Percentiles rank a stretch among this genome's conserved stretches.
Conservation (phyloP, 2,888 invertebrate species). For the Xylota segnis region DNA sequence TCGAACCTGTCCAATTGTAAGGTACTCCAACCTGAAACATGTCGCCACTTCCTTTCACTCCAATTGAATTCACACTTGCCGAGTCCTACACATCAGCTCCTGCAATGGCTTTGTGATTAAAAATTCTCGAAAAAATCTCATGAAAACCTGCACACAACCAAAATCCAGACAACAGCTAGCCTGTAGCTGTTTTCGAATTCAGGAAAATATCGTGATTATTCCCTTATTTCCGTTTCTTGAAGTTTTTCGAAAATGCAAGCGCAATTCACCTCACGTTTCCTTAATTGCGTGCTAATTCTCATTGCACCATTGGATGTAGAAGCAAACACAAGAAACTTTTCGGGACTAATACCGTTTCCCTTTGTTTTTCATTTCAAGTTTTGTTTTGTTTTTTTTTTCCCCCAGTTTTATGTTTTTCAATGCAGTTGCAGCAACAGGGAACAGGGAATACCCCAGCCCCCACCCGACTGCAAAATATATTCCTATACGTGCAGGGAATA, state of each 20-base stretch:
- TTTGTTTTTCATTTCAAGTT: slow-evolving; percentile 46
- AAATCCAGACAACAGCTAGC: background rate
- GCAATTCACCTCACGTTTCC: slow-evolving; percentile 59
- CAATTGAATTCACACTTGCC: too few relatives aligned
- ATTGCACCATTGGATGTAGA: slow-evolving; percentile 62
- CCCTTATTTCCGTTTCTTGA: background rate
- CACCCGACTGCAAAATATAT: background rate
- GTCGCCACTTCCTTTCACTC: too few relatives aligned
- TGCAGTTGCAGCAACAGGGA: slow-evolving; percentile 33
- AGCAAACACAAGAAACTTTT: slow-evolving; percentile 63
- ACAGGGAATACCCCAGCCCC: background rate
- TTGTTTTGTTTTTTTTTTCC: slow-evolving; percentile 11
- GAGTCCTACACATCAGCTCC: background rate
- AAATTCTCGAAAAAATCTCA: background rate
- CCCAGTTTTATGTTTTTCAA: background rate
- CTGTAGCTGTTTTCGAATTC: slow-evolving; percentile 31
- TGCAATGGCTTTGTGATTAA: background rate
- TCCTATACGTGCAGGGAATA: slow-evolving; percentile 37
- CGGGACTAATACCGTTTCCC: slow-evolving; percentile 56
- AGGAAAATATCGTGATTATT: slow-evolving; percentile 35
- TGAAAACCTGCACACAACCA: background rate
- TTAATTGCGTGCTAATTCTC: slow-evolving; percentile 72
- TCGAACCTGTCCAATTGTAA: too few relatives aligned
- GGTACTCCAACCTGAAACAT: too few relatives aligned
- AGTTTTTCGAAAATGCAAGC: slow-evolving; percentile 5